Base-by-base conservation (phyloP, 2,888 invertebrate species). In the Acleris emargana region DNA sequence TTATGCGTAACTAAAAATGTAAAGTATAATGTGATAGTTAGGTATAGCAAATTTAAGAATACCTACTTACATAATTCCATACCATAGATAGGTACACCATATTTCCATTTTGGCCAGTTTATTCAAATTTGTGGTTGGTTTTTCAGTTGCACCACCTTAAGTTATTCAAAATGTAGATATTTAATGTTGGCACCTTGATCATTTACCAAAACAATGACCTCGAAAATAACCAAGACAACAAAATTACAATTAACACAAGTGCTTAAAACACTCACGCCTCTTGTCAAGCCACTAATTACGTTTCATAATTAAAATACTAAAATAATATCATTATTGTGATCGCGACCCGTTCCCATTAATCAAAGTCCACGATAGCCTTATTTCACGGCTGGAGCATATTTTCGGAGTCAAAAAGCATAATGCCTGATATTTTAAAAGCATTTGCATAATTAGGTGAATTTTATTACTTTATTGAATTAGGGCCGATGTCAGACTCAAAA, bases 361-460 rank as follows among this genome's bases (percentile, higher is more conserved):
- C 91, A 89, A 79, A 79, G 70, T 79, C 76, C 72, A 79, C 76
- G 77, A 83, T 81, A 76, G 79, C 79, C 78, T 75, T 75, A 80
- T 83, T 83, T 86, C 87, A 88, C 81, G 80, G 84, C 78, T 83
- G 80, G 80, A 81, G 88, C 84, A 89, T 89, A 89, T 87, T 86
- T 86, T 87, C 79, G 79, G 72, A 81, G 77, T 78, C 80, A 77
- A 83, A 87, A 88, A 88, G 84, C 82, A 86, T 87, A 86, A 87
- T 85, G 78, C 75, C 78, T 82, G 86, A 89, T 87, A 88, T 89
- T 90, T 88, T 83, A 86, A 86, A 86, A 71, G 83, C 90, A 91
- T 92, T 92, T 91, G 90, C 92, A 92, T 92, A 92, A 92, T 92
- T 92, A 92, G 91, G 92, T 92, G 91, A 90, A 91, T 91, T 92